phyloP scores from a whole-genome alignment of 2,888 invertebrate species.

The Drosophila mettleri region DNA sequence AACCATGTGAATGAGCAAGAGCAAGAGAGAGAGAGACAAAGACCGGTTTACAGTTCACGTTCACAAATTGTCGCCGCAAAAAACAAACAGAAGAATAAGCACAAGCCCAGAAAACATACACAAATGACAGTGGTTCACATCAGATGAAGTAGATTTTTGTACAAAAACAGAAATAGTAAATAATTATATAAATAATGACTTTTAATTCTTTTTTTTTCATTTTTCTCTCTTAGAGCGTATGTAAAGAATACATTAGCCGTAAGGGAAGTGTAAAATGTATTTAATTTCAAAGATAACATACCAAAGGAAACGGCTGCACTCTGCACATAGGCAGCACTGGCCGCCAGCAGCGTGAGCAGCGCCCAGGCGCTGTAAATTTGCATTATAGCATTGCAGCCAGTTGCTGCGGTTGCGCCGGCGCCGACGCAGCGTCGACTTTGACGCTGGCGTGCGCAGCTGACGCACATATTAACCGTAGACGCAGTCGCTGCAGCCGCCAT shows the following conservation, averaged over 20 bases:
- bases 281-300: conserved; percentile 62
- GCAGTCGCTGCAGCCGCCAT: conserved; percentile 59
- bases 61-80: conserved; percentile 59
- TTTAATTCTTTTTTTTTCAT: background rate
- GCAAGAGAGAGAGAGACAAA: conserved; percentile 17
- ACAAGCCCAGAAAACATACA: conserved; percentile 27
- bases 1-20: conserved; percentile 39
- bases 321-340: conserved; percentile 75
- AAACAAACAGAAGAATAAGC: conserved; percentile 24
- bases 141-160: conserved; percentile 18
- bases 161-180: conserved; percentile 11
- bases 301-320: conserved; percentile 84
- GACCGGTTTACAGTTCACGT: conserved; percentile 57
- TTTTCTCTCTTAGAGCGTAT: background rate
- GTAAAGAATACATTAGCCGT: too few species aligned
- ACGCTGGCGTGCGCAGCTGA: conserved; percentile 57
- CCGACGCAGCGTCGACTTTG: conserved; percentile 55
- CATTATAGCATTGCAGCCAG: conserved; percentile 56
- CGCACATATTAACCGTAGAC: conserved; percentile 46
- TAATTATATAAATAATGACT: background rate
- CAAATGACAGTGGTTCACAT: conserved; percentile 69
- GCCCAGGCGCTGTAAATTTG: conserved; percentile 77
- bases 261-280: background rate
- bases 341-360: conserved; percentile 72
- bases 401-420: conserved; percentile 30